A percentile compares a stretch with the other conserved stretches of the same genome.
phyloP scores from a whole-genome alignment of 2,797 vertebrate genomes.

The Aythya fuligula region DNA sequence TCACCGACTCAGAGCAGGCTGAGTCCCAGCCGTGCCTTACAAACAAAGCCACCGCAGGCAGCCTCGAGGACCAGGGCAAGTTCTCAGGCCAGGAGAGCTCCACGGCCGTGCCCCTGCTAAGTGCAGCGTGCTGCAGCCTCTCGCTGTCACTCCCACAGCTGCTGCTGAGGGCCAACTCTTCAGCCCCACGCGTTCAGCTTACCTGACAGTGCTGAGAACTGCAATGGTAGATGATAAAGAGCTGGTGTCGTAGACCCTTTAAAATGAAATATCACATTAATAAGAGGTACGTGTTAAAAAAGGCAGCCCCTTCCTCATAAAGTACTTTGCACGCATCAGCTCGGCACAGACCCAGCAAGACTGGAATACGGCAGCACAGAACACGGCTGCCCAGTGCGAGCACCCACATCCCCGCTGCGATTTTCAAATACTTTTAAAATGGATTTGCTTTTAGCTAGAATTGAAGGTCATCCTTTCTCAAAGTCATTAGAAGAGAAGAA shows the following conservation, averaged over 20 bases:
- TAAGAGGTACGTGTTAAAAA: rapidly evolving
- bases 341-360: neutral
- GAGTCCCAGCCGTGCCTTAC: rapidly evolving
- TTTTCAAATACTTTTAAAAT: rapidly evolving
- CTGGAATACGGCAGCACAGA: rapidly evolving
- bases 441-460: neutral
- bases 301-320: neutral
- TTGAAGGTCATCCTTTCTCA: neutral
- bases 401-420: neutral
- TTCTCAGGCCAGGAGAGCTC: too few relatives aligned
- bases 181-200: neutral
- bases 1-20: neutral
- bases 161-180: neutral
- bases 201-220: constrained; percentile 80
- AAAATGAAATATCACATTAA: neutral
- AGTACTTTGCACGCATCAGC: neutral
- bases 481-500: too few relatives aligned
- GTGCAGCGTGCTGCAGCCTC: rapidly evolving
- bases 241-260: constrained; percentile 88
- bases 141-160: too few relatives aligned
- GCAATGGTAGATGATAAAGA: constrained; percentile 54
- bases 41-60: rapidly evolving
- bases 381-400: rapidly evolving
- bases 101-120: neutral
- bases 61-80: rapidly evolving